Base-by-base conservation (phyloP, 2,888 invertebrate genomes). In the Himalopsyche japonica region DNA sequence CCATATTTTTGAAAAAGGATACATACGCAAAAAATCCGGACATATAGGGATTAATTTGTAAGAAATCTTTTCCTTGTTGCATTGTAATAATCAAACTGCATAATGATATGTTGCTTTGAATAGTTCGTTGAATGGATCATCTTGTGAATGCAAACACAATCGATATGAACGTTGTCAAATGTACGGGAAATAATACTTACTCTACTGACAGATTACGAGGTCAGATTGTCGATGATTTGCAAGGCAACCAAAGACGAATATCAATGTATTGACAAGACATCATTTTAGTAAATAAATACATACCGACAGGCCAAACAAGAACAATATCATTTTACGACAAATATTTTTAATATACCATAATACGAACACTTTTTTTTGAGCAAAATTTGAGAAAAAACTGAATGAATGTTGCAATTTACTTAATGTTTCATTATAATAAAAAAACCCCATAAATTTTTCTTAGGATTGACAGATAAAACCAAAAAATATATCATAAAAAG, bases 121-220 rank as follows among this genome's bases (percentile, higher is more conserved):
- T 79, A 64, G 82, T 24, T 79, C 30, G 70, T 70, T 79, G 79
- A 37, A 82, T 47, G 70, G 47, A 27, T 79, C 76, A 79, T 27
- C 49, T 78, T 81, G 64, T 81, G 43, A 43, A 85, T 47, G 78
- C 76, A 81, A 83, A 81, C 34, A 78, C 30, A 77, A 79, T 82
- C 64, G 79, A 82, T 85, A 83, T 81, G 83, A 83, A 79, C 81
- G 81, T 64, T 79, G 79, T 49, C 30, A 70, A 49, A 37, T 64
- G 47, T 81, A 81, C 79, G 49, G 77, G 79, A 76, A 82, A 78
- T 30, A 85, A 47, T 48, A 80, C 47, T 47, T 83, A 79, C 49
- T 78, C 48, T 15, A 30, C 79, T 79, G 82, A 84, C 77, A 80
- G 64, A 82, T 80, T 64, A 32, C 79, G 79, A 85, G 85, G 85